Evolutionary conservation across 2,113 vertebrate genomes (phyloP).

Genomic region (Nannobrachium achirus): DNA sequence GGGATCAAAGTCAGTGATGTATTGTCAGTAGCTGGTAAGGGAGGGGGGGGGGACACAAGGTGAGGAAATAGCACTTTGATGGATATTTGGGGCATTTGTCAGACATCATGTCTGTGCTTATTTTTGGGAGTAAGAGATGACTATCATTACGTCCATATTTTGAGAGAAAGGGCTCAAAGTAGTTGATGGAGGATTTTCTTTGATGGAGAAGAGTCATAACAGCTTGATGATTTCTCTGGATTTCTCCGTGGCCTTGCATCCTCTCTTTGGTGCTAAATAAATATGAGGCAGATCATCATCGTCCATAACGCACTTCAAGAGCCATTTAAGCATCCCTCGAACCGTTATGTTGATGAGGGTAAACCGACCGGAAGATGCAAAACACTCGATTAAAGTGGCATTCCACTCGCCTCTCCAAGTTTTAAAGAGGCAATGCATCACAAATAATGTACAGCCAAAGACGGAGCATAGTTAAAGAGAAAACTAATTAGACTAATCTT

Average conservation of each 20-base stretch:
- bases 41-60: slow-evolving; percentile 49
- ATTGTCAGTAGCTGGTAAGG: slow-evolving; percentile 62
- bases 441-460: slow-evolving; percentile 53
- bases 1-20: slow-evolving; percentile 70
- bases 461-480: slow-evolving; percentile 66
- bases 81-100: slow-evolving; percentile 69
- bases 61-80: slow-evolving; percentile 64
- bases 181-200: slow-evolving; percentile 63
- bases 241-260: slow-evolving; percentile 28
- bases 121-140: slow-evolving; percentile 71
- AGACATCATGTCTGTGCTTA: slow-evolving; percentile 70
- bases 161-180: slow-evolving; percentile 39
- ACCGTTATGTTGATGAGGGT: slow-evolving; percentile 65
- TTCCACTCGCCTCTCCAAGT: slow-evolving; percentile 60
- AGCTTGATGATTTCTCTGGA: slow-evolving; percentile 19
- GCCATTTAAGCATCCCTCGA: slow-evolving; percentile 60
- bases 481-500: slow-evolving; percentile 79
- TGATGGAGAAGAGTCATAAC: slow-evolving; percentile 39
- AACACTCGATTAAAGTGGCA: slow-evolving; percentile 72
- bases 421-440: slow-evolving; percentile 76
- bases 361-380: slow-evolving; percentile 73
- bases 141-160: slow-evolving; percentile 70
- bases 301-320: slow-evolving; percentile 54
- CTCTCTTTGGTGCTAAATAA: slow-evolving; percentile 30
- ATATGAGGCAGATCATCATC: slow-evolving; percentile 54